Conservation (phyloP, 2,113 vertebrate genomes). For the Acanthisitta chloris region DNA sequence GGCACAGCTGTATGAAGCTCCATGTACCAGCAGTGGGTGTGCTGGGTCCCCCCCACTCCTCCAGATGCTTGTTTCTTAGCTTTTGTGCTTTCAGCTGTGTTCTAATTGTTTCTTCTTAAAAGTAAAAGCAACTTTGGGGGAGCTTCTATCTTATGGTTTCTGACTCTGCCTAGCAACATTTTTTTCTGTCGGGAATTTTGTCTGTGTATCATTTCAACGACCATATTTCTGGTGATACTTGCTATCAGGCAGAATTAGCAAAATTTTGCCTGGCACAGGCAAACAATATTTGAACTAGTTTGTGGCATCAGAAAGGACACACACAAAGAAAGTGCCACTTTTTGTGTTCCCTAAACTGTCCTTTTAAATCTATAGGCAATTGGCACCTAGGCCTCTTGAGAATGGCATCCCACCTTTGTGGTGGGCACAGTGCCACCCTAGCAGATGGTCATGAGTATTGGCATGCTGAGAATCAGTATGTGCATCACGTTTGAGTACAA, state of each 20-base stretch:
- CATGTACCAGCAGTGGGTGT: constrained; percentile 40
- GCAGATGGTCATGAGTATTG: constrained; percentile 72
- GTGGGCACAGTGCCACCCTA: constrained; percentile 67
- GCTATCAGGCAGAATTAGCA: background rate
- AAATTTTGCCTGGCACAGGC: background rate
- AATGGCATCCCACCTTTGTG: constrained; percentile 19
- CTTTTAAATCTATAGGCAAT: constrained; percentile 49
- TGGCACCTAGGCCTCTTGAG: constrained; percentile 67
- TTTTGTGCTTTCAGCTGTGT: background rate
- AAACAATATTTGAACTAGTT: background rate
- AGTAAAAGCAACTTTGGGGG: background rate
- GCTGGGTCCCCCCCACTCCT: background rate
- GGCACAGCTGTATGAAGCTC: constrained; percentile 57
- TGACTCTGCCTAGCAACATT: constrained; percentile 16
- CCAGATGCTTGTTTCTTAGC: constrained; percentile 24
- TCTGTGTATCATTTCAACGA: background rate
- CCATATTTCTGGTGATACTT: background rate
- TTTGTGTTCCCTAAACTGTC: constrained; percentile 35
- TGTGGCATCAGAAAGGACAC: background rate
- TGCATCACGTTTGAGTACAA: constrained; percentile 74
- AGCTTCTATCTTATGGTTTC: background rate
- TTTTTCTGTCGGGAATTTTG: background rate
- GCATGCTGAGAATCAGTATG: constrained; percentile 74
- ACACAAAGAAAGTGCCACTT: background rate
- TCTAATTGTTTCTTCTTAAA: background rate